phyloP scores from a whole-genome alignment of 2,888 invertebrate species.

The Drosophila rellima region DNA sequence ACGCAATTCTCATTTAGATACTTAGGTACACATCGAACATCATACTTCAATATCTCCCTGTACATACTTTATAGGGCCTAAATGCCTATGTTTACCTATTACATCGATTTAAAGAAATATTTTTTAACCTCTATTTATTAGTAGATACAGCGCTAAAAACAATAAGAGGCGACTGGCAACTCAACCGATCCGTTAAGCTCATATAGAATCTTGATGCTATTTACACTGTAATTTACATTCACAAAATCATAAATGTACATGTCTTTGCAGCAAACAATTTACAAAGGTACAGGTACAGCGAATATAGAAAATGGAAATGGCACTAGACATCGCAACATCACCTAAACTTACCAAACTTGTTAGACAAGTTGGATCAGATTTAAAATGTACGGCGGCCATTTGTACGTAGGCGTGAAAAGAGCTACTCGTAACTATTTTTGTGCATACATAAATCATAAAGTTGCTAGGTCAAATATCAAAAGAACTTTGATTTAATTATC shows the following conservation, averaged over 20 bases:
- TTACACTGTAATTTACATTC: background rate
- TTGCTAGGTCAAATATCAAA: too few species aligned
- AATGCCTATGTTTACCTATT: background rate
- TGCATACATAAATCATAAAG: slow-evolving; percentile 1
- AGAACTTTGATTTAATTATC: too few species aligned
- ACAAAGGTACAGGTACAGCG: background rate
- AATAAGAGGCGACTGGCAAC: background rate
- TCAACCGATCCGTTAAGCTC: background rate
- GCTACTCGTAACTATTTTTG: slow-evolving; percentile 19
- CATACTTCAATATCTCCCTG: background rate
- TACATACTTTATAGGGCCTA: background rate
- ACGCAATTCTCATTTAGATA: too few species aligned
- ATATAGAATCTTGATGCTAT: background rate
- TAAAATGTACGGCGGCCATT: slow-evolving; percentile 26
- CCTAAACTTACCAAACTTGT: slow-evolving; percentile 65
- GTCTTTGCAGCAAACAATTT: background rate
- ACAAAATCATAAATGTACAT: background rate
- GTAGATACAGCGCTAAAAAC: background rate
- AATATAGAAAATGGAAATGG: slow-evolving; percentile 31
- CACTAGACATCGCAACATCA: slow-evolving; percentile 28
- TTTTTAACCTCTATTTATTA: background rate
- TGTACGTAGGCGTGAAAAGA: slow-evolving; percentile 57
- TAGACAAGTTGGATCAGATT: slow-evolving; percentile 68
- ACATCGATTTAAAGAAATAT: background rate
- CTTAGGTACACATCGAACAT: too few species aligned